phyloP scores from a whole-genome alignment of 2,797 vertebrate species.

The Darevskia nairensis region DNA sequence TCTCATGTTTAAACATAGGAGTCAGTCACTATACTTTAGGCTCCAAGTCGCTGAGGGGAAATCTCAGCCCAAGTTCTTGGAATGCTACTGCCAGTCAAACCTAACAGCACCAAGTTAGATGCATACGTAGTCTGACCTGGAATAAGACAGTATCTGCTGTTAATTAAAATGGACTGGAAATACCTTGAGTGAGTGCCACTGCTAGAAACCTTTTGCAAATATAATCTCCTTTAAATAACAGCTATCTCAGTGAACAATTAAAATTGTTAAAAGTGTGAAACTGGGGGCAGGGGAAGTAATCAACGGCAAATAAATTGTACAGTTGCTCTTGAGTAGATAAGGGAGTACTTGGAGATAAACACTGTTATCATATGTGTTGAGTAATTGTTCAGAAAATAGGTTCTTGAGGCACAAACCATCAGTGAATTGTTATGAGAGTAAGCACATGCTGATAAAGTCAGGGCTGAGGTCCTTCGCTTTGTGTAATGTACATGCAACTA shows the following conservation, averaged over 20 bases:
- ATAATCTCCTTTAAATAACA: conserved; percentile 2
- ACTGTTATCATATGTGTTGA: not conserved
- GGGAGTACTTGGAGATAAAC: conserved; percentile 10
- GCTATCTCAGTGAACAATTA: conserved; percentile 27
- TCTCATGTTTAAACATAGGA: not conserved
- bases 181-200: not conserved
- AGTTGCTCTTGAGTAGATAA: conserved; percentile 19
- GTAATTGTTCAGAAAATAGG: conserved; percentile 22
- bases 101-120: too few relatives aligned
- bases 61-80: too few relatives aligned
- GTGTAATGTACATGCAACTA: not conserved
- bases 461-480: not conserved
- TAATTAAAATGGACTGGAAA: not conserved
- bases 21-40: not conserved
- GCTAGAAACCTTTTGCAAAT: conserved; percentile 9
- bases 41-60: not conserved
- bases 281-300: conserved; percentile 30
- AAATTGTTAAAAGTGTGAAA: conserved; percentile 30
- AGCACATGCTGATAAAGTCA: rapidly evolving
- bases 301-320: conserved; percentile 6
- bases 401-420: conserved; percentile 1
- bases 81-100: too few relatives aligned
- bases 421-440: not conserved
- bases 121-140: not conserved
- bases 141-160: not conserved